These are phyloP conservation scores for Actias luna DNA, from an alignment of 2,888 invertebrate species.

Conservation along the genomic window DNA sequence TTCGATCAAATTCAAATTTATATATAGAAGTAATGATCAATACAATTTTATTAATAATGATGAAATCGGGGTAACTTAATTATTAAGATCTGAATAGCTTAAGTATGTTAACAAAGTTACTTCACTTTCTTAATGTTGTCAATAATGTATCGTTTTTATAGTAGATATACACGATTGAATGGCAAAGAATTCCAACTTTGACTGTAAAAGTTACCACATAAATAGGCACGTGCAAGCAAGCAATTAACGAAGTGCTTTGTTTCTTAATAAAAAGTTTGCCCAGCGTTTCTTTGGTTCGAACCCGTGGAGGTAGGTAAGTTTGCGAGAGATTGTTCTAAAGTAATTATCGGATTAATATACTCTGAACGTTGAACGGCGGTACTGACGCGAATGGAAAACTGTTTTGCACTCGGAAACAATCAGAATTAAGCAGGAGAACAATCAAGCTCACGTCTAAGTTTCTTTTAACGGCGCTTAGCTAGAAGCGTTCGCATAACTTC, in stretches of 20 bases:
- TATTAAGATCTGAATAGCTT: too few relatives aligned
- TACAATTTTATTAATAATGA: background rate
- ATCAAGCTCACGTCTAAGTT: constrained; percentile 77
- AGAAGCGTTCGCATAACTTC: constrained; percentile 72
- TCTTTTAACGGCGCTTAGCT: constrained; percentile 79
- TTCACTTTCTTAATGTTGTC: background rate
- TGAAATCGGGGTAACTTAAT: too few relatives aligned
- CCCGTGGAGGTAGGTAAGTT: constrained; percentile 58
- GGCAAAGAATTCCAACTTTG: constrained; percentile 1
- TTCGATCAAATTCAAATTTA: too few relatives aligned
- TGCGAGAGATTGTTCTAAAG: constrained; percentile 75
- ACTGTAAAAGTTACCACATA: constrained; percentile 21
- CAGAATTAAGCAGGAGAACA: constrained; percentile 76
- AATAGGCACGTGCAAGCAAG: constrained; percentile 51
- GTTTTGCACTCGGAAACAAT: constrained; percentile 75
- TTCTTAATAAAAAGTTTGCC: constrained; percentile 66
- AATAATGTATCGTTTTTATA: constrained; percentile 13
- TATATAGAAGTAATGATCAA: background rate
- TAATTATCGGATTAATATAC: constrained; percentile 80
- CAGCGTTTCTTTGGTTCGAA: constrained; percentile 55
- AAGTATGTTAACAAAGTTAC: background rate
- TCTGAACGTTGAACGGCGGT: constrained; percentile 59
- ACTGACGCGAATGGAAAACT: constrained; percentile 67
- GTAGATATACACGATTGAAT: constrained; percentile 9
- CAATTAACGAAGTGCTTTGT: constrained; percentile 64